phyloP scores from a whole-genome alignment of 1,140 invertebrate species.

The Cyphomyrmex costatus region DNA sequence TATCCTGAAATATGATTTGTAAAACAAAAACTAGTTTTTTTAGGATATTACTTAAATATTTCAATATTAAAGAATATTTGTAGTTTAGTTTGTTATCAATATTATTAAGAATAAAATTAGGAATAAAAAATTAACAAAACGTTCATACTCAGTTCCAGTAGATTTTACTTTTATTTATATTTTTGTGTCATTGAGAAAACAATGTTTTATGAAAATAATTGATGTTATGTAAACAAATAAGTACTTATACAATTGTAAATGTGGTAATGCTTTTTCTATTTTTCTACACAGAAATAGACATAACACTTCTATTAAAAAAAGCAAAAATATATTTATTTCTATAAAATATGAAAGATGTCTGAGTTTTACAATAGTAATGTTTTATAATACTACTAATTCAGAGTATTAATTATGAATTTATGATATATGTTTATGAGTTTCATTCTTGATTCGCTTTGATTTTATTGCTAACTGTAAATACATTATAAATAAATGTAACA shows the following conservation, averaged over 20 bases:
- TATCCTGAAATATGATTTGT: not conserved
- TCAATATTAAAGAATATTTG: not conserved
- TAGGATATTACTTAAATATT: conserved; percentile 2
- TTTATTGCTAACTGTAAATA: conserved; percentile 31
- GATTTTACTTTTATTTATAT: conserved; percentile 28
- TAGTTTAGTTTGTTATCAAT: not conserved
- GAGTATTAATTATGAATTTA: conserved; percentile 42
- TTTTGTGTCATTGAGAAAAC: not conserved
- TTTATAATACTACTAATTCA: conserved; percentile 67
- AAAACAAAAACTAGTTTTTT: not conserved
- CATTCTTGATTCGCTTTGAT: not conserved
- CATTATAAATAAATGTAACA: conserved; percentile 65
- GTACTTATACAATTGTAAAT: not conserved
- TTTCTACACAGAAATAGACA: not conserved
- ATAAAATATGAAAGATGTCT: conserved; percentile 53
- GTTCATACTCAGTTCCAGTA: not conserved
- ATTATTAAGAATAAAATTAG: not conserved
- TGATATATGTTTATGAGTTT: conserved; percentile 30
- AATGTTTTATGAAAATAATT: not conserved
- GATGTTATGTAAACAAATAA: not conserved
- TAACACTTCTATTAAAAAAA: conserved; percentile 35
- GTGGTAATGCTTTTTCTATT: not conserved
- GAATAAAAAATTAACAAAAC: not conserved
- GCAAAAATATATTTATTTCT: conserved; percentile 56
- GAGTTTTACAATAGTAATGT: conserved; percentile 57